phyloP scores from a whole-genome alignment of 2,113 vertebrate genomes.

The Lepus americanus region DNA sequence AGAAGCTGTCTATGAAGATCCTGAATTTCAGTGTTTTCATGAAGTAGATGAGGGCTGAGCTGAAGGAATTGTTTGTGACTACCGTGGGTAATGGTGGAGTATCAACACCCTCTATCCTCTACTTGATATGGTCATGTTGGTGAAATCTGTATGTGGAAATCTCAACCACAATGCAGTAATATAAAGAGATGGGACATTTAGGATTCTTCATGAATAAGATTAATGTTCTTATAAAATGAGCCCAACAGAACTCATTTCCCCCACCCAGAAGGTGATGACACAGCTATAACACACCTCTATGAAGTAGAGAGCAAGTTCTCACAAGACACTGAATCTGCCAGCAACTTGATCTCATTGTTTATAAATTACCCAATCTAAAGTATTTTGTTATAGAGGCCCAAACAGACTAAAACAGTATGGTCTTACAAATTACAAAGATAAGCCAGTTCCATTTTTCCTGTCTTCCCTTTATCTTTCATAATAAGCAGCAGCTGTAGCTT shows the following conservation, averaged over 20 bases:
- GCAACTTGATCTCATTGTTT: neutral
- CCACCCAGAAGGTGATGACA: neutral
- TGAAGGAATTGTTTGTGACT: neutral
- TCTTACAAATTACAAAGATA: slow-evolving; percentile 29
- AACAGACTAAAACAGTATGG: neutral
- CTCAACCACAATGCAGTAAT: neutral
- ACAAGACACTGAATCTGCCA: neutral
- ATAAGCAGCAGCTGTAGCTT: neutral
- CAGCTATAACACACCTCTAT: neutral
- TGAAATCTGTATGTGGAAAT: neutral
- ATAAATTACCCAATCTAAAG: neutral
- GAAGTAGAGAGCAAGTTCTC: neutral
- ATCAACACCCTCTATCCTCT: neutral
- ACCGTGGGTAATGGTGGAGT: neutral
- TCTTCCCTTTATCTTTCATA: neutral
- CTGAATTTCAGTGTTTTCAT: neutral
- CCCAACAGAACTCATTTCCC: neutral
- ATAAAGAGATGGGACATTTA: neutral
- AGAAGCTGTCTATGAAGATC: neutral
- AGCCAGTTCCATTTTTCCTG: neutral
- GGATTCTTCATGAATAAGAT: neutral
- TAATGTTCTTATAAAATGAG: neutral
- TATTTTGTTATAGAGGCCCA: neutral
- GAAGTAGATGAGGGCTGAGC: neutral
- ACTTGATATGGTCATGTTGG: neutral